Base-by-base conservation (phyloP, 2,113 vertebrate genomes). In the Austrofundulus limnaeus region DNA sequence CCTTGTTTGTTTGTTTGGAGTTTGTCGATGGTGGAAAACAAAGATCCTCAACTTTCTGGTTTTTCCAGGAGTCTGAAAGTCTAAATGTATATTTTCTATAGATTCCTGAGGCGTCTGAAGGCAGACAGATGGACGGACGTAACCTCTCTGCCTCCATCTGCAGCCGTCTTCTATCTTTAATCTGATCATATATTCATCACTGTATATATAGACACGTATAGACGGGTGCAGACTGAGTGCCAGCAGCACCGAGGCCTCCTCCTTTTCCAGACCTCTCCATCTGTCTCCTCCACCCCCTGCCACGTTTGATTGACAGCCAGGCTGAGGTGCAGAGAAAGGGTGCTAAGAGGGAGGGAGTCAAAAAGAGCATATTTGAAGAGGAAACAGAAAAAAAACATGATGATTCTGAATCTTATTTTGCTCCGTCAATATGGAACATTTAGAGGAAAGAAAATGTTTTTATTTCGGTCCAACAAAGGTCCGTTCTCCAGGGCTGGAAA, bases 191-290 rank as follows among this genome's bases (percentile, higher is more conserved):
- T 76, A 80, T 65, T 65, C 70, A 42, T 37, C 43, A 24, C 73
- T 55, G 74, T 81, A 79, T 66, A 78, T 78, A 76, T 68, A 81
- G 70, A 80, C 71, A 28, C 76, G 8, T 77, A 86, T 77, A 79
- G 62, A 77, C 42, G 43, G 78, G 61, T 15, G 21, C 45, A 75
- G 69, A 75, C 47, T 34, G 72, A 62, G 72, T 69, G 85, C 73
- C 85, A 85, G 60, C 80, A 80, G 72, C 72, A 72, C 72, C 14
- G 11, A 80, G 84, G 75, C 85, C 72, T 68, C 80, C 78, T 83
- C 78, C 83, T 80, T 87, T 76, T 28, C 34, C 49, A 63, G 38
- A 85, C 81, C 81, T 84, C 85, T 84, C 85, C 85, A 87, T 87
- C 85, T 87, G 85, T 87, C 78, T 81, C 71, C 61, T 63, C 58